These are phyloP conservation scores for Gouania willdenowi DNA, from an alignment of 2,797 vertebrate genomes.

Conservation along the genomic window DNA sequence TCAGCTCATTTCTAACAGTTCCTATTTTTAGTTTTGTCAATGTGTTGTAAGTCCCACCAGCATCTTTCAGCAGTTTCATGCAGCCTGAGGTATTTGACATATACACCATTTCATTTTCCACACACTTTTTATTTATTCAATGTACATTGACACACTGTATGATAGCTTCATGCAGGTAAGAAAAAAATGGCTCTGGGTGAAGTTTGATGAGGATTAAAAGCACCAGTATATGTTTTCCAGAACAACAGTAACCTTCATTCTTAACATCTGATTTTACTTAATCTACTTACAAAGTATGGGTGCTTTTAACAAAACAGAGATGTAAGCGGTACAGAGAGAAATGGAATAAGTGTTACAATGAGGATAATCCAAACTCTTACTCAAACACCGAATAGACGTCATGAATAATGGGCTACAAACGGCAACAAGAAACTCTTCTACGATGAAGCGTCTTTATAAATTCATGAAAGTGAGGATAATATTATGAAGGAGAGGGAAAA, in stretches of 20 bases:
- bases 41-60: constrained; percentile 15
- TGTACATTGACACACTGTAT: constrained; percentile 59
- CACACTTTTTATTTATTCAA: constrained; percentile 71
- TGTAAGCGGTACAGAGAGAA: constrained; percentile 26
- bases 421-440: constrained; percentile 45
- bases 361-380: constrained; percentile 53
- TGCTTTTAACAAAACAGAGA: constrained; percentile 22
- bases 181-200: constrained; percentile 55
- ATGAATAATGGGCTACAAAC: constrained; percentile 32
- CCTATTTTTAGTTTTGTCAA: constrained; percentile 52
- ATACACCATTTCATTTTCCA: constrained; percentile 39
- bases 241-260: constrained; percentile 14
- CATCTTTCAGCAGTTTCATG: not conserved
- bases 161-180: constrained; percentile 63
- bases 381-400: constrained; percentile 50
- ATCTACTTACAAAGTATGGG: constrained; percentile 15
- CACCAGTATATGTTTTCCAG: constrained; percentile 34
- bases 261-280: constrained; percentile 19
- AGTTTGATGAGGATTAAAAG: constrained; percentile 34
- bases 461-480: constrained; percentile 42
- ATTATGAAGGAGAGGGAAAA: constrained; percentile 58
- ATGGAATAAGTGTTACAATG: constrained; percentile 18
- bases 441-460: constrained; percentile 11
- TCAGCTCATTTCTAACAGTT: constrained; percentile 32
- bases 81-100: constrained; percentile 9